Base-by-base conservation (phyloP, 2,797 vertebrate species). In the Nannoperca obscura region DNA sequence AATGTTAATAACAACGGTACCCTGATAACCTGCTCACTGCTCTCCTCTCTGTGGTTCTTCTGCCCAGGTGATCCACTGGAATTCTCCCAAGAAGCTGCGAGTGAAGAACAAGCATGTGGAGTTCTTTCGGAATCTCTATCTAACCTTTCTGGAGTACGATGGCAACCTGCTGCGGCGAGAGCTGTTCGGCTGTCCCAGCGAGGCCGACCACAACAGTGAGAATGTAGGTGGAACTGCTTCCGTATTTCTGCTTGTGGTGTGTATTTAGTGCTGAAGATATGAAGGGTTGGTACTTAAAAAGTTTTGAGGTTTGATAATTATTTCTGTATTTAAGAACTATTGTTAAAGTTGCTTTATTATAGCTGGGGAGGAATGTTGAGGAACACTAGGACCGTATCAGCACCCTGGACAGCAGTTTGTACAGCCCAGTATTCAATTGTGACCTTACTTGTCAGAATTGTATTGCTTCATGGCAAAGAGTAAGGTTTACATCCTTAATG, bases 81-180 rank as follows among this genome's bases (percentile, higher is more conserved):
- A 99, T 90, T 99, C 98, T 6, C 98, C 98, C 0, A 99, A 99
- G 94, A 99, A 99, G 84, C 95, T 99, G 3, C 93, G 97, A 15
- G 98, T 99, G 69, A 99, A 99, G 93, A 99, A 99, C 95, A 99
- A 99, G 86, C 98, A 99, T 0, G 98, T 99, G 65, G 97, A 99
- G 92, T 99, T 99, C 71, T 99, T 99, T 89, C 94, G 98, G 46
- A 99, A 99, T 83, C 98, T 99, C 65, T 99, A 99, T 88, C 95
- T 99, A 74, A 99, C 98, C 22, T 99, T 99, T 74, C 94, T 99
- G 92, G 98, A 99, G 85, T 99, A 99, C 0, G 98, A 99, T 0
- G 98, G 98, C 9, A 99, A 99, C 91, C 95, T 99, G 64, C 91
- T 99, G 81, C 92, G 98, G 34, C 89, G 98, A 10, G 98, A 99